Percentiles rank a stretch among this genome's conserved stretches.
Evolutionary conservation across 2,888 invertebrate species (phyloP).

Genomic region (Ditula angustiorana): DNA sequence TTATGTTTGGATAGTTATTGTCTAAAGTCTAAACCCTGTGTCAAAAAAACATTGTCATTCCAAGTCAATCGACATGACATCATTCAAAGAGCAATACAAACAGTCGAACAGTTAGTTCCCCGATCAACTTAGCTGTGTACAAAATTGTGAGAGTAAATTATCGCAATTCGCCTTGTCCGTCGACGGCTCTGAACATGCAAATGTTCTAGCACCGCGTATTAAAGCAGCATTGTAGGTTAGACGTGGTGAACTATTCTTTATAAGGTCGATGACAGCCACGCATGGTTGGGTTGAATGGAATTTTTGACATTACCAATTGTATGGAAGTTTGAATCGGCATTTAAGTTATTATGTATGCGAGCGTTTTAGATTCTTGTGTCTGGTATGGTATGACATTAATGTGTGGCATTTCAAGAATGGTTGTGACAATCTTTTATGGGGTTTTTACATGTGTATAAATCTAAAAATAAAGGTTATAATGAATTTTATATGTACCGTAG

Average conservation of each 20-base stretch:
- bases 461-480: no score
- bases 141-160: background rate
- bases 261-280: slow-evolving; percentile 23
- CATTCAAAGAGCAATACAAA: background rate
- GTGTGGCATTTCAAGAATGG: slow-evolving; percentile 2
- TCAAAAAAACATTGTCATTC: background rate
- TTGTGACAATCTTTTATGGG: slow-evolving; percentile 6
- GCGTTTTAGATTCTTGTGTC: slow-evolving; percentile 9
- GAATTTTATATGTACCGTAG: no score
- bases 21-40: no score
- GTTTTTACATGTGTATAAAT: slow-evolving; percentile 5
- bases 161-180: background rate
- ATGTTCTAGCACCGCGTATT: background rate
- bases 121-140: background rate
- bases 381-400: slow-evolving; percentile 13
- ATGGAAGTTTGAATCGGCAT: background rate
- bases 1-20: no score
- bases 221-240: background rate
- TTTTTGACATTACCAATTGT: slow-evolving; percentile 17
- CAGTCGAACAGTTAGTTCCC: background rate
- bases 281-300: slow-evolving; percentile 15
- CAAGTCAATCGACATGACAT: background rate
- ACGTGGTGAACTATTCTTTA: background rate
- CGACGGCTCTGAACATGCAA: background rate
- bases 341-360: slow-evolving; percentile 5